A percentile compares a stretch with the other conserved stretches of the same genome.
These are phyloP conservation scores for Protaetia brevitarsis DNA, from an alignment of 1,140 invertebrate genomes.

Conservation along the genomic window DNA sequence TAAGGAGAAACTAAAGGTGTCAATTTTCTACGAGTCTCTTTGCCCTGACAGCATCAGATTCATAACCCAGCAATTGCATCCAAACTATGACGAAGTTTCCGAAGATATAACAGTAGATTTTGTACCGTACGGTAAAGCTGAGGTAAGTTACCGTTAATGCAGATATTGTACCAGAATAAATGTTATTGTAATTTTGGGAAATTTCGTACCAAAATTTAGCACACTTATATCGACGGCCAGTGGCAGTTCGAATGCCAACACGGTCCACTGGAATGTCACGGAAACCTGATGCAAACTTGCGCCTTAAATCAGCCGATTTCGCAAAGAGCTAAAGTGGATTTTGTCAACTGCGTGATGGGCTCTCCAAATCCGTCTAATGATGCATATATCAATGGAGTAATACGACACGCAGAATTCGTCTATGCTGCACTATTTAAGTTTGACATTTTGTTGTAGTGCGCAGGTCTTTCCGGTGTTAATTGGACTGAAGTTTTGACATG, in stretches of 20 bases:
- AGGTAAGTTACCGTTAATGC: constrained; percentile 49
- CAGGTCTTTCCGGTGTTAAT: constrained; percentile 42
- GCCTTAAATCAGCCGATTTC: constrained; percentile 51
- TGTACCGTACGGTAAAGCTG: constrained; percentile 69
- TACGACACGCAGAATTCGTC: constrained; percentile 27
- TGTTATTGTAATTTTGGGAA: neutral
- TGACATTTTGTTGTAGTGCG: constrained; percentile 52
- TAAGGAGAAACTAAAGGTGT: constrained; percentile 34
- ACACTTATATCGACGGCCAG: constrained; percentile 43
- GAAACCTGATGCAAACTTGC: constrained; percentile 65
- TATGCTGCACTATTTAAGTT: neutral
- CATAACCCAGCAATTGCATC: constrained; percentile 44
- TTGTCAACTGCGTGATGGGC: constrained; percentile 57
- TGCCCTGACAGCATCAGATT: constrained; percentile 51
- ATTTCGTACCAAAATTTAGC: constrained; percentile 41
- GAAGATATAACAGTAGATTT: constrained; percentile 53
- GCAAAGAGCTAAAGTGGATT: constrained; percentile 49
- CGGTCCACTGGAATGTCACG: constrained; percentile 61
- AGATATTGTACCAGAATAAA: neutral
- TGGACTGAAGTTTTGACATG: constrained; percentile 48
- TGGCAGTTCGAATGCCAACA: constrained; percentile 66
- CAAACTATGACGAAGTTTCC: constrained; percentile 44
- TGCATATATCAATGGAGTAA: constrained; percentile 18
- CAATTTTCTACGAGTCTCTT: constrained; percentile 50
- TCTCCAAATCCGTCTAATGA: constrained; percentile 34